Conservation (phyloP, 2,113 vertebrate species). For the Tretioscincus oriximinensis region DNA sequence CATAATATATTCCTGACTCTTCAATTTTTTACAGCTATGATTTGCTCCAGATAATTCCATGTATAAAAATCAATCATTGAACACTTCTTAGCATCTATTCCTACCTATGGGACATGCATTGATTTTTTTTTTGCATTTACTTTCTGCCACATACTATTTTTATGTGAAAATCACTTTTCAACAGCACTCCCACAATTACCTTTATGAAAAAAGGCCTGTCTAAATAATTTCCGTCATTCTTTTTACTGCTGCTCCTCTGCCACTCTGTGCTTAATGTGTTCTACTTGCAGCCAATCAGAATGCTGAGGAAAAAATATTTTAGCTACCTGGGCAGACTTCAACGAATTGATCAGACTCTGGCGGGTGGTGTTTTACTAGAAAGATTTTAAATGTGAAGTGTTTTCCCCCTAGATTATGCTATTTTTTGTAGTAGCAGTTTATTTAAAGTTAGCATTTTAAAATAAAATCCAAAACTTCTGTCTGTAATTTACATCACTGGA, state of each 20-base stretch:
- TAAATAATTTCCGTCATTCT: constrained; percentile 2
- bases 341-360: too few species aligned
- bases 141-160: constrained; percentile 3
- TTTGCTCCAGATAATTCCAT: constrained; percentile 1
- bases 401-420: too few species aligned
- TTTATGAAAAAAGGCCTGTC: constrained; percentile 1
- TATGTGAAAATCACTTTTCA: constrained; percentile 22
- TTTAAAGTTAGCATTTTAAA: too few species aligned
- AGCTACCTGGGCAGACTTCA: too few species aligned
- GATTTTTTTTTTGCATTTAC: constrained; percentile 15
- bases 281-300: not conserved
- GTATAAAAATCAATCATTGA: constrained; percentile 7
- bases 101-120: constrained; percentile 22
- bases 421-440: too few species aligned
- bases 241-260: not conserved
- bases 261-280: not conserved
- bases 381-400: too few species aligned
- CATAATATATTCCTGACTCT: not conserved
- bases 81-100: constrained; percentile 22
- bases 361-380: too few species aligned
- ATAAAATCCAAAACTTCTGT: not conserved
- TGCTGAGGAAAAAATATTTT: too few species aligned
- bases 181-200: constrained; percentile 6
- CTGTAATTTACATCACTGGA: not conserved
- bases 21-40: not conserved